phyloP scores from a whole-genome alignment of 2,797 vertebrate genomes.

The Trichosurus vulpecula region DNA sequence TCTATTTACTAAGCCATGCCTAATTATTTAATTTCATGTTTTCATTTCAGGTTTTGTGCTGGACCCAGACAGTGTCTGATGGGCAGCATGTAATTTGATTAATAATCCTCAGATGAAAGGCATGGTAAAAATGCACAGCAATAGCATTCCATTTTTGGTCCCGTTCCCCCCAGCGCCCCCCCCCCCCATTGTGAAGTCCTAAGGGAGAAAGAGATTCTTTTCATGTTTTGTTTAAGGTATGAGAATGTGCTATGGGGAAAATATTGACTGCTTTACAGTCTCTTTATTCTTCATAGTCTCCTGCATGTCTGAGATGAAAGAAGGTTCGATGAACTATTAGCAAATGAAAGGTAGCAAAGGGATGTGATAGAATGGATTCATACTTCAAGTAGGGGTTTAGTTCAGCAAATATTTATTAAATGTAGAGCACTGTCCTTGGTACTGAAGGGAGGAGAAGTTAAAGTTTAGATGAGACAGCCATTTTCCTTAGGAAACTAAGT shows the following conservation, averaged over 20 bases:
- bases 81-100: background rate
- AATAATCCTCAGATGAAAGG: background rate
- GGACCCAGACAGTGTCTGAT: background rate
- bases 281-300: background rate
- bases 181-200: background rate
- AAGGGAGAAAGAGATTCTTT: background rate
- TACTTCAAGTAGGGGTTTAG: background rate
- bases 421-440: background rate
- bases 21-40: rapidly evolving
- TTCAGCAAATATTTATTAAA: background rate
- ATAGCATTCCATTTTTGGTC: background rate
- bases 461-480: background rate
- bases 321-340: background rate
- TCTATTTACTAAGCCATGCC: background rate
- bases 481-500: background rate
- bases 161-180: too few relatives aligned
- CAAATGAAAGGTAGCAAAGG: background rate
- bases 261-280: background rate
- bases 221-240: background rate
- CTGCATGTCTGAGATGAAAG: background rate
- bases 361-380: background rate
- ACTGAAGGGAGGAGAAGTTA: background rate
- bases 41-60: background rate
- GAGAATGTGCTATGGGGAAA: background rate
- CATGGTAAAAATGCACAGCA: background rate